A percentile compares a stretch with the other conserved stretches of the same genome.
Conservation (phyloP, 2,797 vertebrate species). For the Bucorvus abyssinicus region DNA sequence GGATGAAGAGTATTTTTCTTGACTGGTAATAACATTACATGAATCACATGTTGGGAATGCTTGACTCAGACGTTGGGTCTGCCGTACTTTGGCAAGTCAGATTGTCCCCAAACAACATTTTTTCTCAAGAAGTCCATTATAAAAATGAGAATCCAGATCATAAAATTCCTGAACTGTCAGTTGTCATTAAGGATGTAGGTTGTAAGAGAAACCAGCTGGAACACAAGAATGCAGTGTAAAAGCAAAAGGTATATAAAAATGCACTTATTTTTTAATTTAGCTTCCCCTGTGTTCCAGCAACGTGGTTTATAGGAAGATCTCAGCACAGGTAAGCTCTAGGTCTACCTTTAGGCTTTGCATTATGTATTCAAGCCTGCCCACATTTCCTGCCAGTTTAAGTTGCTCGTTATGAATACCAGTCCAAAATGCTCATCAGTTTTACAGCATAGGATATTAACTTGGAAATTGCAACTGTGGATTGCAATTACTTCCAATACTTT, state of each 20-base stretch:
- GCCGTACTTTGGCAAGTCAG: background rate
- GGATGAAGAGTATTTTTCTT: background rate
- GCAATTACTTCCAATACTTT: background rate
- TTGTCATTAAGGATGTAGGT: background rate
- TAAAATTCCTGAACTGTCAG: constrained; percentile 20
- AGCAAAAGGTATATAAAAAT: background rate
- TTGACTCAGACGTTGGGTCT: background rate
- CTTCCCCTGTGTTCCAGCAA: background rate
- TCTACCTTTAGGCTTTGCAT: background rate
- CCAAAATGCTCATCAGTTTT: background rate
- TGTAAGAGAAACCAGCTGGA: constrained; percentile 8
- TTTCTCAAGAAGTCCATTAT: background rate
- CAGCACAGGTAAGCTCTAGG: background rate
- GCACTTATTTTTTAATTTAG: background rate
- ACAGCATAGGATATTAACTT: background rate
- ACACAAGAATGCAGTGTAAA: background rate
- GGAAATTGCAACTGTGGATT: background rate
- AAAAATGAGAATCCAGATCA: background rate
- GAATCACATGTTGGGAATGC: background rate
- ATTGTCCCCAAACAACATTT: background rate
- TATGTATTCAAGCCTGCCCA: background rate
- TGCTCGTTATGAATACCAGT: background rate
- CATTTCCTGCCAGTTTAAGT: background rate
- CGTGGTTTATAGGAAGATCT: background rate
- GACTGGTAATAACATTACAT: background rate